Evolutionary conservation across 2,888 invertebrate species (phyloP), one percentile per base, ranked within the genome.

Genomic region (Gisinianus flammeolus): DNA sequence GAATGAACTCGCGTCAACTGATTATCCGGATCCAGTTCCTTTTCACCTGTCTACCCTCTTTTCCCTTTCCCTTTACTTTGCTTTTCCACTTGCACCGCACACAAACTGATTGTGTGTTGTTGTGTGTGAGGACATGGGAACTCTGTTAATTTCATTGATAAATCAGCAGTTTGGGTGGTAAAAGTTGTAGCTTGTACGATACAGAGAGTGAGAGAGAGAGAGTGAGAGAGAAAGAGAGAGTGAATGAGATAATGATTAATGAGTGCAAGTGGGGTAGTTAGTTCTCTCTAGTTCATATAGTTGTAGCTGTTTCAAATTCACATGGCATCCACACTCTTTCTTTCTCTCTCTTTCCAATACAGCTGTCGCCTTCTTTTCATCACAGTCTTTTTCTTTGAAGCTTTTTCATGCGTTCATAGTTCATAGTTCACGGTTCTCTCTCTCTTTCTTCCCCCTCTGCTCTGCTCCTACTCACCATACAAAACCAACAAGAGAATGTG

Each of bases 341-440:
- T 44, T 16, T 44, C 44, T 44, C 58, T n/a, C 58, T 58, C 58
- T 58, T 58, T 58, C 58, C 58, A 24, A 22, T 58, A n/a, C n/a
- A 62, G 62, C 62, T 62, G 62, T 62, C 62, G 26, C 4, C 26
- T 62, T 62, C 62, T 62, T 62, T 62, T 62, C 62, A 62, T 62
- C 62, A 62, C 62, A 62, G 28, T 26, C 62, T 62, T 24, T n/a
- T 16, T 44, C 44, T 44, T 16, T 44, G 6, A 10, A 10, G 62
- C 62, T 62, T 26, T 62, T 62, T 62, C 62, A 62, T 62, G 26
- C 62, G 62, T 24, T 62, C 26, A 22, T 3, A 4, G 24, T 62
- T 28, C 62, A 26, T 62, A 2, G 44, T 6, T 44, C 44, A 44
- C 6, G 19, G 44, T 4, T 44, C 44, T 16, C 19, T 16, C 16